Percentiles rank a stretch among this genome's conserved stretches.
Evolutionary conservation across 1,140 invertebrate genomes (phyloP).

Genomic region (Solenopsis invicta): DNA sequence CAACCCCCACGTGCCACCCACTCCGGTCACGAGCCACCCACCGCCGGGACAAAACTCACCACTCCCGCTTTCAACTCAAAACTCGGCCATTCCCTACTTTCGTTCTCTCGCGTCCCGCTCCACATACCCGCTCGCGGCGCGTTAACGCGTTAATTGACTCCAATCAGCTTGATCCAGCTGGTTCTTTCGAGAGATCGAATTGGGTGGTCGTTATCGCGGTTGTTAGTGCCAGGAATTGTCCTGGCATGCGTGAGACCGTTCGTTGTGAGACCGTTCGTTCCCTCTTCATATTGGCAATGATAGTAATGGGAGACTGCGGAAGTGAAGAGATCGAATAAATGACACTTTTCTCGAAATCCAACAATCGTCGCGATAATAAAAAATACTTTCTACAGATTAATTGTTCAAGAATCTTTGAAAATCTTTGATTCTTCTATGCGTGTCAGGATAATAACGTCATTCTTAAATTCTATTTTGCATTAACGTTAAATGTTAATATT

Average conservation of each 20-base stretch:
- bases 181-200: constrained; percentile 10
- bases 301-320: constrained; percentile 36
- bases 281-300: not conserved
- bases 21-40: constrained; percentile 44
- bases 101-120: constrained; percentile 43
- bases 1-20: constrained; percentile 55
- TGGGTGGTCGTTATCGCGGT: constrained; percentile 25
- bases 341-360: constrained; percentile 10
- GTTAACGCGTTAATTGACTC: constrained; percentile 67
- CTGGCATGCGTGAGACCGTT: constrained; percentile 13
- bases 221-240: not conserved
- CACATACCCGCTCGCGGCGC: not conserved
- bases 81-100: constrained; percentile 60
- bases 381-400: not conserved
- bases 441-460: not conserved
- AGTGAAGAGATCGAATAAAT: constrained; percentile 23
- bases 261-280: not conserved
- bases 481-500: not conserved
- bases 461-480: not conserved
- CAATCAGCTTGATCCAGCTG: constrained; percentile 47
- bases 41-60: constrained; percentile 64
- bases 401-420: not conserved
- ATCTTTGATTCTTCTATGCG: not conserved
- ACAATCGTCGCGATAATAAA: not conserved
- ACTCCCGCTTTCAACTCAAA: constrained; percentile 62